phyloP scores from a whole-genome alignment of 2,888 invertebrate genomes.

The Drepanosiphum platanoidis region DNA sequence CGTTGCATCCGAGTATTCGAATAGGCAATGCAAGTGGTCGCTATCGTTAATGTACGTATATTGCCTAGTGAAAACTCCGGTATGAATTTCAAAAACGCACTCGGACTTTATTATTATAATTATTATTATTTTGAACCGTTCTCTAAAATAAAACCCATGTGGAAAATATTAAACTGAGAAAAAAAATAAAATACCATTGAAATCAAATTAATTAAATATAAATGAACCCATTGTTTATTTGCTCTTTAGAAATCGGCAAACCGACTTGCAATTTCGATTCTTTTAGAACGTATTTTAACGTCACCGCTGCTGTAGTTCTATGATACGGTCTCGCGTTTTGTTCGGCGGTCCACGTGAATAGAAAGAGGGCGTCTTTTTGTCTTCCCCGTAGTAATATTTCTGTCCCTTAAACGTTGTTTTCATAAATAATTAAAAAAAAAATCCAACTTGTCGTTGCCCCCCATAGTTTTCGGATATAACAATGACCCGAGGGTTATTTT shows the following conservation, averaged over 20 bases:
- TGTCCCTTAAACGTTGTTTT: slow-evolving; percentile 51
- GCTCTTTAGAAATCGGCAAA: not conserved
- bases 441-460: not conserved
- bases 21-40: not conserved
- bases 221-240: slow-evolving; percentile 36
- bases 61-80: not conserved
- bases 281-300: slow-evolving; percentile 41
- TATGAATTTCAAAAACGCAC: not conserved
- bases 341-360: not conserved
- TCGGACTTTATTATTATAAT: no score
- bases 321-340: not conserved
- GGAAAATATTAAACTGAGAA: not conserved
- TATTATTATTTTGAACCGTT: not conserved
- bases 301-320: not conserved
- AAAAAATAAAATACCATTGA: slow-evolving; percentile 4
- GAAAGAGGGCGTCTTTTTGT: slow-evolving; percentile 28
- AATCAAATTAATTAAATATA: slow-evolving; percentile 43
- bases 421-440: slow-evolving; percentile 54
- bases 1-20: no score
- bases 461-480: slow-evolving; percentile 42
- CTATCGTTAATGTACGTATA: not conserved
- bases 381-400: slow-evolving; percentile 20
- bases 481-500: slow-evolving; percentile 49
- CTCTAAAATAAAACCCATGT: not conserved
- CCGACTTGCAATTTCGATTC: slow-evolving; percentile 20